phyloP scores from a whole-genome alignment of 1,140 invertebrate genomes.

The Sinonovacula constricta region DNA sequence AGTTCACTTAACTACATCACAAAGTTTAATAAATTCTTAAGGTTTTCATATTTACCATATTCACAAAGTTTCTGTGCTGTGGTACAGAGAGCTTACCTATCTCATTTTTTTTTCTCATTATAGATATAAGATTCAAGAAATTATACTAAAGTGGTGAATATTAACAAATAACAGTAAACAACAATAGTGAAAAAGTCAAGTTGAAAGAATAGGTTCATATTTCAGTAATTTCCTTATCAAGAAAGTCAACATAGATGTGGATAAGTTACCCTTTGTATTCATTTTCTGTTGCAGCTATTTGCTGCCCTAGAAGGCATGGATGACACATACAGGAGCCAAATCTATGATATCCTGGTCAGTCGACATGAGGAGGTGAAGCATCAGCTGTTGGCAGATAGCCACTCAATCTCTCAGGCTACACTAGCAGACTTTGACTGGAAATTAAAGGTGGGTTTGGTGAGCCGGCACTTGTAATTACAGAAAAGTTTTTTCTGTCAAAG shows the following conservation, averaged over 20 bases:
- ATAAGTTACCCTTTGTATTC: too few relatives aligned
- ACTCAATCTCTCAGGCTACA: constrained; percentile 67
- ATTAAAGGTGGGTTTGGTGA: constrained; percentile 64
- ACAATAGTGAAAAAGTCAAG: too few relatives aligned
- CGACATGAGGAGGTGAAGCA: constrained; percentile 61
- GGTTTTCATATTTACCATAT: neutral
- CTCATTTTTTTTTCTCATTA: neutral
- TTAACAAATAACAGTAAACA: too few relatives aligned
- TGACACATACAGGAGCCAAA: constrained; percentile 56
- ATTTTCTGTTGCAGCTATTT: too few relatives aligned
- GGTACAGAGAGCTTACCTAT: neutral
- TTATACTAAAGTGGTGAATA: too few relatives aligned
- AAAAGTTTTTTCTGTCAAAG: neutral
- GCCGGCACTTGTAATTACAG: neutral
- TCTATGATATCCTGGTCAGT: constrained; percentile 59
- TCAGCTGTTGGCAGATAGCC: constrained; percentile 62
- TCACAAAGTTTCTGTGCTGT: neutral
- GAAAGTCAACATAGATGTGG: too few relatives aligned
- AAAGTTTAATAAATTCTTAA: neutral
- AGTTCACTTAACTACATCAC: neutral
- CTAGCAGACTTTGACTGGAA: constrained; percentile 76
- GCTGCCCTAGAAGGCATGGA: constrained; percentile 52
- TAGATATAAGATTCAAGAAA: too few relatives aligned
- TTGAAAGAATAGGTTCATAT: too few relatives aligned
- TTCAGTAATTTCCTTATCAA: too few relatives aligned